Evolutionary conservation across 2,113 vertebrate species (phyloP), one percentile per base, ranked within the genome.

Genomic region (Tinamus guttatus): DNA sequence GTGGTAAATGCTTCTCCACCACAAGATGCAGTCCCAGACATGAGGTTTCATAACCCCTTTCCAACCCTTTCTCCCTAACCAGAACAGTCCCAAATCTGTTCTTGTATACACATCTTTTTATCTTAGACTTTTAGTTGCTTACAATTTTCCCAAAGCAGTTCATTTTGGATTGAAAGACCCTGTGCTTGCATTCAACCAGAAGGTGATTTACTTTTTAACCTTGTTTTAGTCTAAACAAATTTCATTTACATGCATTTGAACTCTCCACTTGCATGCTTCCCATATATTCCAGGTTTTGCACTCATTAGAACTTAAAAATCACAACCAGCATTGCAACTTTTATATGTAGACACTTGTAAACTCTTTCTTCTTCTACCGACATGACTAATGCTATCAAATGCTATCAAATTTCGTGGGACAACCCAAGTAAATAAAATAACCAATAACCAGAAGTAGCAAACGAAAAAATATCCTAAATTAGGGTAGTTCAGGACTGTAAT

Each of bases 11-110:
- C 78, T 95, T 95, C 88, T 59, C 74, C 64, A 84, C 96, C 96
- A 94, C 95, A 94, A 93, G 94, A 96, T 91, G 67, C 89, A 96
- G 54, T 96, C 84, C 89, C 91, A 97, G 95, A 97, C 96, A 82
- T 94, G 95, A 96, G 94, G 91, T 97, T 97, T 96, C 78, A 81
- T 74, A 86, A 92, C 13, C 20, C 32, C 38, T 91, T 93, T 87
- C 91, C 95, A 95, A 51, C 59, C 24, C 80, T 84, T 95, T 70
- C 75, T 96, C 77, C 43, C 83, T 89, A 92, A 92, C 81, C 74
- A 79, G 30, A 87, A 58, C 64, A 87, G 34, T 60, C 64, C 69
- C 7, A 16, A 80, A 65, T 73, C 47, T 25, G 78, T 36, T 91
- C 70, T 75, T 93, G 80, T 68, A 40, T 5, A 60, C 47, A 81